Conservation (phyloP, 2,113 vertebrate species). For the Nothoprocta pentlandii region DNA sequence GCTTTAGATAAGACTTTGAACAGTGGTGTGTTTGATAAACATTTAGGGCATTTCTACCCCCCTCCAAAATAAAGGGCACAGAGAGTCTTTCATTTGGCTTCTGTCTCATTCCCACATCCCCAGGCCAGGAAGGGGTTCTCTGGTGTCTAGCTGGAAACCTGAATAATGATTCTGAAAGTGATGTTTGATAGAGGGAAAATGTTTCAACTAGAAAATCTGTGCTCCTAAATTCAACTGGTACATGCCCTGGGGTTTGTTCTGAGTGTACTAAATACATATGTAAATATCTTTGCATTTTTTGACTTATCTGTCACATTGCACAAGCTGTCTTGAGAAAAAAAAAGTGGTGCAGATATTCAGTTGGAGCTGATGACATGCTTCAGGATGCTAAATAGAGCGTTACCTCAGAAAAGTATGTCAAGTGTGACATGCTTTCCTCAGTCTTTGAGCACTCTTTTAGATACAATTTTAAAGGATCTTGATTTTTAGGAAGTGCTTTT, state of each 20-base stretch:
- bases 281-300: slow-evolving; percentile 59
- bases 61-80: neutral
- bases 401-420: slow-evolving; percentile 53
- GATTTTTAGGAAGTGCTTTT: slow-evolving; percentile 36
- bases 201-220: neutral
- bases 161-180: neutral
- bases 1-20: neutral
- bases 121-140: neutral
- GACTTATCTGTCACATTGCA: slow-evolving; percentile 43
- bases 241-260: neutral
- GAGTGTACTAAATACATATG: slow-evolving; percentile 32
- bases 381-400: slow-evolving; percentile 60
- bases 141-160: neutral
- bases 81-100: neutral
- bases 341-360: slow-evolving; percentile 48
- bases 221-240: slow-evolving; percentile 16
- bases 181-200: neutral
- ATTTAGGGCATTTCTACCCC: neutral
- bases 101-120: neutral
- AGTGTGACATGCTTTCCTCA: neutral
- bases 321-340: slow-evolving; percentile 55
- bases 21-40: neutral
- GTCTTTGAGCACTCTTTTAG: neutral
- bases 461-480: slow-evolving; percentile 34
- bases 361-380: slow-evolving; percentile 63